Evolutionary conservation across 1,140 invertebrate species (phyloP), one percentile per base, ranked within the genome.

Genomic region (Phocides pigmalion): DNA sequence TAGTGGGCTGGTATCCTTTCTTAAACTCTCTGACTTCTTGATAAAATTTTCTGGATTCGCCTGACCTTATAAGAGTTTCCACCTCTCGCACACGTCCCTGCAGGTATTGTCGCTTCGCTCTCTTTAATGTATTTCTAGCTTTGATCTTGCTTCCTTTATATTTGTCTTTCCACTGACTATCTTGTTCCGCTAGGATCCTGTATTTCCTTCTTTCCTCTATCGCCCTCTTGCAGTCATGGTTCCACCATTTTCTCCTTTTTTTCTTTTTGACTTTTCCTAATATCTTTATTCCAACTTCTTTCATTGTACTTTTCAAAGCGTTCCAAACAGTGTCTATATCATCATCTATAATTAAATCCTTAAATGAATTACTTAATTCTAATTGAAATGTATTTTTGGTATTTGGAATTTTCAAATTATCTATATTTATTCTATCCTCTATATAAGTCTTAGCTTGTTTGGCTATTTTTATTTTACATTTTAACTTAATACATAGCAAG

Each of bases 401-500:
- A 15, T 9, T n/a, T 8, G 8, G 4, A 11, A 3, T 3, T 9
- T 28, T 16, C 17, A 46, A n/a, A 0, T 46, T 22, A 4, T 19
- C 42, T 20, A 17, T 11, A 46, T 46, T 11, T 9, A 46, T 20
- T n/a, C 3, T 46, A 2, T 46, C 42, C n/a, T 46, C 42, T 8
- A 4, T 4, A 8, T 8, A 2, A 1, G 1, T 28, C 9, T 4
- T 8, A 8, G 4, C 9, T 8, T 2, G 1, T 11, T 49, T n/a
- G 5, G 0, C 8, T 11, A 37, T 20, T 42, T 61, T 62, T n/a
- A 71, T 58, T 65, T 51, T 68, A 3, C 14, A 28, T 17, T 41
- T 64, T 9, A 67, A 14, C 39, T 67, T 67, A 8, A 71, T 20
- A 1, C 15, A 19, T 44, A 62, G 15, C 28, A 67, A 2, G 22